Evolutionary conservation across 2,113 vertebrate genomes (phyloP).

Genomic region (Canis aureus): DNA sequence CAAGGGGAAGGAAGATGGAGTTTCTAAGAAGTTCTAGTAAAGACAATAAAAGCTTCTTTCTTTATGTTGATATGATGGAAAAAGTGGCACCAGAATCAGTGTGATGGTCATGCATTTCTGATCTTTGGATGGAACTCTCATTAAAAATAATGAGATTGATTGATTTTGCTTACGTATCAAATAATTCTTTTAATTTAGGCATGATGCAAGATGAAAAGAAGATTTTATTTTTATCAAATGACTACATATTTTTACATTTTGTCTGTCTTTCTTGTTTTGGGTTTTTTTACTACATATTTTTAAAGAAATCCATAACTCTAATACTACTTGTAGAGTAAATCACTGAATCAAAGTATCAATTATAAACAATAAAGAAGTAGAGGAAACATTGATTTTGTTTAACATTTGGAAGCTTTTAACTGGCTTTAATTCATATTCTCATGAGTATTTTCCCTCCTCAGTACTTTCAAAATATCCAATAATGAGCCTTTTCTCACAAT

Average conservation of each 20-base stretch:
- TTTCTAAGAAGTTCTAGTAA: neutral
- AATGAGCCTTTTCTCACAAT: constrained; percentile 50
- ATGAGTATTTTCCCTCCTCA: neutral
- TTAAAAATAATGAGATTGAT: neutral
- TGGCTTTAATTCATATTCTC: constrained; percentile 41
- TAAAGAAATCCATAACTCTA: neutral
- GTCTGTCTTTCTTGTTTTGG: neutral
- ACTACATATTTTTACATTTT: neutral
- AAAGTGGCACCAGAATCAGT: neutral
- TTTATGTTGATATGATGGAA: neutral
- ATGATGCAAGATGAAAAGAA: neutral
- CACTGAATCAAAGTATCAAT: neutral
- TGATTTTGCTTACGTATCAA: neutral
- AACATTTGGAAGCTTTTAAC: constrained; percentile 24
- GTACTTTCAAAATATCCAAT: constrained; percentile 61
- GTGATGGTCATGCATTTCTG: neutral
- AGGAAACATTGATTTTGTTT: neutral
- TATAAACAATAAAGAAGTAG: neutral
- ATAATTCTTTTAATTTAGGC: neutral
- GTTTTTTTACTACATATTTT: neutral
- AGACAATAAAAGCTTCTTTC: neutral
- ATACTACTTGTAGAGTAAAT: neutral
- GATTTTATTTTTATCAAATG: neutral
- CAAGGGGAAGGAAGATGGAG: fast-evolving
- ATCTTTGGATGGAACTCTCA: neutral